Conservation (phyloP, 2,113 vertebrate species). For the Caretta caretta region DNA sequence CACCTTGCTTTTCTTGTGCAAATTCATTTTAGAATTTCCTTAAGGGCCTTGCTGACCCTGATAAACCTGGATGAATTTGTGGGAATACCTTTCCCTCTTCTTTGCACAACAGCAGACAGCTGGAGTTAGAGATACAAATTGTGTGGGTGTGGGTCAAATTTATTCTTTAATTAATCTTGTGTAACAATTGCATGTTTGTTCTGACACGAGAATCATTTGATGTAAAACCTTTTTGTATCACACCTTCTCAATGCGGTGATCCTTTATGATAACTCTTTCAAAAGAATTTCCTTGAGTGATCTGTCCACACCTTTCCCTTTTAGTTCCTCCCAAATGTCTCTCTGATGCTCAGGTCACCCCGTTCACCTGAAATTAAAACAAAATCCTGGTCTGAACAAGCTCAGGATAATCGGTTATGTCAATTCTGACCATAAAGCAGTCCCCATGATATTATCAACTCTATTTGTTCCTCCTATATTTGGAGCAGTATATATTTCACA, state of each 20-base stretch:
- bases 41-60: background rate
- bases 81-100: slow-evolving; percentile 48
- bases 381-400: slow-evolving; percentile 58
- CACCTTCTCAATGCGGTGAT: slow-evolving; percentile 7
- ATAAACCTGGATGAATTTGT: slow-evolving; percentile 10
- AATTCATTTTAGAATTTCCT: slow-evolving; percentile 32
- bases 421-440: background rate
- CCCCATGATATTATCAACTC: slow-evolving; percentile 21
- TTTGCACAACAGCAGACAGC: slow-evolving; percentile 57
- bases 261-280: slow-evolving; percentile 39
- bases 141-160: slow-evolving; percentile 11
- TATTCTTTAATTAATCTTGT: slow-evolving; percentile 28
- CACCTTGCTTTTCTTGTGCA: slow-evolving; percentile 32
- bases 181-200: slow-evolving; percentile 64
- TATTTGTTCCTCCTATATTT: slow-evolving; percentile 44
- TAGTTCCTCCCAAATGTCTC: slow-evolving; percentile 44
- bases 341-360: slow-evolving; percentile 48
- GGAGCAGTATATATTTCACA: slow-evolving; percentile 36
- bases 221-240: slow-evolving; percentile 27
- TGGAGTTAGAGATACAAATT: slow-evolving; percentile 62
- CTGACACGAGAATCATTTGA: slow-evolving; percentile 46
- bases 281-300: slow-evolving; percentile 52
- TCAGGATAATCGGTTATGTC: background rate
- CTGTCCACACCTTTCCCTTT: slow-evolving; percentile 1
- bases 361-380: slow-evolving; percentile 32